phyloP scores from a whole-genome alignment of 2,888 invertebrate genomes.

The Oxyteleia sp. region DNA sequence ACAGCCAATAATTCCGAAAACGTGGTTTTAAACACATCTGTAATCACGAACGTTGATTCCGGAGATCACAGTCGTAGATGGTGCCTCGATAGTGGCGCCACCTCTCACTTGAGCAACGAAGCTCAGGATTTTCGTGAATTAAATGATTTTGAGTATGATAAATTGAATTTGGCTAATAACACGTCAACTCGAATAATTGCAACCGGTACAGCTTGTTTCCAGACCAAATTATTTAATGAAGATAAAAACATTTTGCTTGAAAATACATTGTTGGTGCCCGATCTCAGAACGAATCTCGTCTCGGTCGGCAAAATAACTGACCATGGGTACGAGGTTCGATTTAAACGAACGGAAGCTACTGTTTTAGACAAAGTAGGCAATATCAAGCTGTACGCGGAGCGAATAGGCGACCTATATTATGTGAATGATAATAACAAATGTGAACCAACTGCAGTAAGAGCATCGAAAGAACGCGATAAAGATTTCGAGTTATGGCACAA shows the following conservation, averaged over 20 bases:
- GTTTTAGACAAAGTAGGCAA: constrained; percentile 20
- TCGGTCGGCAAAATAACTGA: constrained; percentile 58
- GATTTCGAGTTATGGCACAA: too few relatives aligned
- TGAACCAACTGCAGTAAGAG: too few relatives aligned
- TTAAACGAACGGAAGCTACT: constrained; percentile 9
- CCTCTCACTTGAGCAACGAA: constrained; percentile 36
- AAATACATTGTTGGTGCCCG: constrained; percentile 35
- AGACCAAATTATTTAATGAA: constrained; percentile 31
- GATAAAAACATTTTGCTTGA: constrained; percentile 28
- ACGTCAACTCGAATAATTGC: constrained; percentile 37
- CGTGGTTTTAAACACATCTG: neutral
- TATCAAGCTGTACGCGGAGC: too few relatives aligned
- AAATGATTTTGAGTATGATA: constrained; percentile 4
- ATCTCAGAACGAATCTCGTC: constrained; percentile 45
- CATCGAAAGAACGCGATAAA: too few relatives aligned
- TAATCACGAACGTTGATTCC: neutral
- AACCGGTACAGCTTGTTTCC: constrained; percentile 41
- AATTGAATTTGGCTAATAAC: constrained; percentile 50
- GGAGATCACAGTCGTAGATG: neutral
- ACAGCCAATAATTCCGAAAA: neutral
- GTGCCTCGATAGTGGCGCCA: constrained; percentile 43
- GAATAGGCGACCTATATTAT: too few relatives aligned
- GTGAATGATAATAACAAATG: too few relatives aligned
- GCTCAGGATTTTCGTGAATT: constrained; percentile 22
- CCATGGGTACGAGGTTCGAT: constrained; percentile 6